Evolutionary conservation across 1,140 invertebrate species (phyloP), one percentile per base, ranked within the genome.

Genomic region (Heliconius melpomene): DNA sequence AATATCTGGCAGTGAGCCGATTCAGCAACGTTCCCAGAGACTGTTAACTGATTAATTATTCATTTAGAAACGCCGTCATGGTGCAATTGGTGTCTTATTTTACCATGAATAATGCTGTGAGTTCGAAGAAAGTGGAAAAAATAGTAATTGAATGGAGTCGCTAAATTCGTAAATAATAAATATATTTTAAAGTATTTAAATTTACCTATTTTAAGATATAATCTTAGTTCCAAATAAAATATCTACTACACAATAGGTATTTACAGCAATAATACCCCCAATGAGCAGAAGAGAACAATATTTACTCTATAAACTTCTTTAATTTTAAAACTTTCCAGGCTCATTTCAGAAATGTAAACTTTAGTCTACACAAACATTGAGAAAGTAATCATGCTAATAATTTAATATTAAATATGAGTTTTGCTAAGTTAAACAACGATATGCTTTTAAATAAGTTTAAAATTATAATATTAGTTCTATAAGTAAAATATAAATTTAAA

Each of bases 231-330:
- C 1, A 29, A 66, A n/a, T 29, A 66, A 26, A 26, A 1, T 16
- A 36, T 0, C 32, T 36, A 66, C 8, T 13, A 26, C 3, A 66
- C 23, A 29, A 18, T 29, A 36, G 32, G 32, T 36, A 66, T 2
- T 7, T 66, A 66, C 60, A 66, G 60, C 26, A 66, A 66, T 66
- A 29, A 66, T 66, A 66, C 60, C 60, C 20, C 11, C 60, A 66
- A 66, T 66, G 60, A 26, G 60, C 3, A 66, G 11, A 66, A 66
- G 23, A 66, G 75, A 76, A 76, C 20, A 70, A 76, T 76, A 76
- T 76, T 71, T 46, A 76, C 20, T 76, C n/a, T 70, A 66, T 26
- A 66, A 76, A 76, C 57, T 76, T 76, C 54, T 76, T 76, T 76
- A 70, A 76, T 76, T 70, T 70, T 9, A n/a, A 70, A 76, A 76